Percentiles rank a stretch among this genome's conserved stretches.
phyloP scores from a whole-genome alignment of 37 sponge, comb jelly and placozoan genomes.

The Spongia lamella region DNA sequence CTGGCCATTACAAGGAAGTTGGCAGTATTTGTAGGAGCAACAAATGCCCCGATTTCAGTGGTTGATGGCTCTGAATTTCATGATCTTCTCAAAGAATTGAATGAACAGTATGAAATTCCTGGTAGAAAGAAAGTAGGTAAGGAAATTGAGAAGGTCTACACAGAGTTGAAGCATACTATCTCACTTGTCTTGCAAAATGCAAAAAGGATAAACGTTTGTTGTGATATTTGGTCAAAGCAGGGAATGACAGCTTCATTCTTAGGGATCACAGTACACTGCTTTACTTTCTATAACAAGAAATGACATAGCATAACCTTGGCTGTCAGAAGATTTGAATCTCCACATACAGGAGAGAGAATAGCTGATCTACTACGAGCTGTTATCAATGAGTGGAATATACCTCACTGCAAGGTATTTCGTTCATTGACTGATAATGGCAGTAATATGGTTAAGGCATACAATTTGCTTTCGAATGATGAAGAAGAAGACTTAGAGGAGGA shows the following conservation, averaged over 20 bases:
- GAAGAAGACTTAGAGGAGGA: background rate
- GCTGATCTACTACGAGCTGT: background rate
- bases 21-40: slow-evolving; percentile 12
- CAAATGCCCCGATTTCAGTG: background rate
- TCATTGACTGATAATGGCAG: slow-evolving; percentile 34
- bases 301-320: slow-evolving; percentile 16
- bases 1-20: slow-evolving; percentile 1
- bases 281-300: background rate
- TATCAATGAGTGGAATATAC: slow-evolving; percentile 18
- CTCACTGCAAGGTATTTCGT: background rate
- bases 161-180: slow-evolving; percentile 9
- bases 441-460: slow-evolving; percentile 25
- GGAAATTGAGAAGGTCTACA: slow-evolving; percentile 8
- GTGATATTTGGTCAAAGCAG: slow-evolving; percentile 30
- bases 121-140: background rate
- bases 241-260: slow-evolving; percentile 26
- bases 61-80: slow-evolving; percentile 10
- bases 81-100: background rate
- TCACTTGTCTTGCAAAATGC: background rate
- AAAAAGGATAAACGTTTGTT: background rate
- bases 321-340: background rate
- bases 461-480: background rate
- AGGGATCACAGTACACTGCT: slow-evolving; percentile 23
- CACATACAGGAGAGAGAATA: slow-evolving; percentile 3
- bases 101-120: background rate